phyloP scores from a whole-genome alignment of 2,888 invertebrate genomes.

The Watsonalla cultraria region DNA sequence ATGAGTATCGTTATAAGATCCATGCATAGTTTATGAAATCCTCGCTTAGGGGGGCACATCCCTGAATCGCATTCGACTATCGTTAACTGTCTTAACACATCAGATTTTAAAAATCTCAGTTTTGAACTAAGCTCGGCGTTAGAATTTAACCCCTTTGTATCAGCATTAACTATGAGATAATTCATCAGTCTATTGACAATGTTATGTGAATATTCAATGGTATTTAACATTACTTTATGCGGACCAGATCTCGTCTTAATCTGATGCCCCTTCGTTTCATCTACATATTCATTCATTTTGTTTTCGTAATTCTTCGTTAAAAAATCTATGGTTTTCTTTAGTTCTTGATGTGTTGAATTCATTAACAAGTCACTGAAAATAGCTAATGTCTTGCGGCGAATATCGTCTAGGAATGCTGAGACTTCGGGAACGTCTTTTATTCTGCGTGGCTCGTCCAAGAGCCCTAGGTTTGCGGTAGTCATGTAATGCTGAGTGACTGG shows the following conservation, averaged over 20 bases:
- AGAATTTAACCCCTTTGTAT: neutral
- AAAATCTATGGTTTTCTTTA: neutral
- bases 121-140: neutral
- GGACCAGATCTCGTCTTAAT: neutral
- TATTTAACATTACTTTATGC: neutral
- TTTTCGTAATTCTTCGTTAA: neutral
- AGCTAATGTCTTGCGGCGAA: neutral
- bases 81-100: neutral
- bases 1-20: neutral
- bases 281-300: neutral
- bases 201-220: neutral
- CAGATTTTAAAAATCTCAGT: neutral
- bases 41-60: neutral
- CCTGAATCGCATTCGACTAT: neutral
- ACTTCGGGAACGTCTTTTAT: neutral
- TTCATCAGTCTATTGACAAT: neutral
- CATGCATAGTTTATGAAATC: neutral
- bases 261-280: neutral
- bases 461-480: too few relatives aligned
- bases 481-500: too few relatives aligned
- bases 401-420: neutral
- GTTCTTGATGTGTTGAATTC: neutral
- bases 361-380: neutral
- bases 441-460: neutral
- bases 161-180: neutral